Conservation (phyloP, 2,113 vertebrate species). For the Colistium nudipinnis region DNA sequence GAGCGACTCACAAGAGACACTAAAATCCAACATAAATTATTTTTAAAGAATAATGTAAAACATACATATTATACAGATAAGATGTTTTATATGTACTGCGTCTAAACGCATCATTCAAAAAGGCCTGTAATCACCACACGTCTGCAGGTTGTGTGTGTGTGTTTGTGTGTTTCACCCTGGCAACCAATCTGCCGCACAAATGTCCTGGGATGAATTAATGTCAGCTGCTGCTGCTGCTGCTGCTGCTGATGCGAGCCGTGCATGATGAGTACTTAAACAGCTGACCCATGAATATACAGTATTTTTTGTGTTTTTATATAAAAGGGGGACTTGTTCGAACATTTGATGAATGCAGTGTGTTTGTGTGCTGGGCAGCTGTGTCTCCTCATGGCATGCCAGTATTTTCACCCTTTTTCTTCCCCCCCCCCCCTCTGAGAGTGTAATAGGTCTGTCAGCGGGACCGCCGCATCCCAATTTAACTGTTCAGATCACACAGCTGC, state of each 20-base stretch:
- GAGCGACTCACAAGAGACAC: slow-evolving; percentile 1
- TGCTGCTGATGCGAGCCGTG: slow-evolving; percentile 8
- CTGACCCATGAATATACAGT: neutral
- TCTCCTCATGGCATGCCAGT: slow-evolving; percentile 27
- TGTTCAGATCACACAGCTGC: slow-evolving; percentile 58
- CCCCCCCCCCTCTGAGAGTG: slow-evolving; percentile 21
- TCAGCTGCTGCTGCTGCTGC: slow-evolving; percentile 15
- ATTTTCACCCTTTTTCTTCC: neutral
- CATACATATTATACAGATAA: no score
- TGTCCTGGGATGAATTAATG: slow-evolving; percentile 40
- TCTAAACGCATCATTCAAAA: no score
- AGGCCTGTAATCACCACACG: neutral
- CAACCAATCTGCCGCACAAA: slow-evolving; percentile 23
- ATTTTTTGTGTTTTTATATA: neutral
- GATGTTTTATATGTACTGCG: no score
- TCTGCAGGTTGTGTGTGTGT: neutral
- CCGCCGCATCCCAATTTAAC: slow-evolving; percentile 57
- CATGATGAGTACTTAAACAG: neutral
- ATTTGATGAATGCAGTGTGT: neutral
- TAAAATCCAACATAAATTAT: neutral
- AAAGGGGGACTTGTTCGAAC: neutral
- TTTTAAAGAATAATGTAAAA: neutral
- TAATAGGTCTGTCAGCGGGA: slow-evolving; percentile 53
- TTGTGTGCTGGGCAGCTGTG: slow-evolving; percentile 43
- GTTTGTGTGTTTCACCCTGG: slow-evolving; percentile 35